A percentile compares a stretch with the other conserved stretches of the same genome.
These are phyloP conservation scores for Agonopterix heracliana DNA, from an alignment of 2,888 invertebrate genomes.

Conservation along the genomic window DNA sequence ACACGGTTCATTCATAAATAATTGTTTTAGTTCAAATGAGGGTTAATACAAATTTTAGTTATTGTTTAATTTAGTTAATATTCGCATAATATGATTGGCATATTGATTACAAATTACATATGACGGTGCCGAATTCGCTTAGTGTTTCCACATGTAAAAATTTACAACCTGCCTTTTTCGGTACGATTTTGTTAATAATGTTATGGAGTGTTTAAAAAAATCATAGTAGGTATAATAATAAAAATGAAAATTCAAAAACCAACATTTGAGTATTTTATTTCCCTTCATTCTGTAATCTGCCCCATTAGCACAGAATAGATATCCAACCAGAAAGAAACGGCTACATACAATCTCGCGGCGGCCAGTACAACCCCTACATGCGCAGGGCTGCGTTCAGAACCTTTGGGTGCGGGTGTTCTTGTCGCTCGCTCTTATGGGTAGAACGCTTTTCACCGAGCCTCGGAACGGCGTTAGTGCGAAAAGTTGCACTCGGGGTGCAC, in stretches of 20 bases:
- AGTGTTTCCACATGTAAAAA: slow-evolving; percentile 24
- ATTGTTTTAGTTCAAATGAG: too few relatives aligned
- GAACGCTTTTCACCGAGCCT: too few relatives aligned
- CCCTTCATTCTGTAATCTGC: background rate
- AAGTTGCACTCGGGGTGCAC: too few relatives aligned
- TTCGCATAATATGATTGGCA: background rate
- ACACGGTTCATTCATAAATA: too few relatives aligned
- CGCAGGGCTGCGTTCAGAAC: too few relatives aligned
- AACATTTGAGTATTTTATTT: slow-evolving; percentile 23
- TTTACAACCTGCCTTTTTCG: slow-evolving; percentile 38
- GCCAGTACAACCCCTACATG: too few relatives aligned
- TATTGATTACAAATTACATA: background rate
- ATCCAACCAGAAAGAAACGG: too few relatives aligned
- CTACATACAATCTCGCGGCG: too few relatives aligned
- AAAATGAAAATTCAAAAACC: slow-evolving; percentile 67
- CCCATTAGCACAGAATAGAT: too few relatives aligned
- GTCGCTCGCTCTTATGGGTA: too few relatives aligned
- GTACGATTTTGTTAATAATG: slow-evolving; percentile 52
- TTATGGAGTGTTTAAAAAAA: slow-evolving; percentile 64
- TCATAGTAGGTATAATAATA: slow-evolving; percentile 33
- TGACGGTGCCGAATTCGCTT: slow-evolving; percentile 7
- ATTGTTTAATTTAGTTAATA: background rate
- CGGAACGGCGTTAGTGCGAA: too few relatives aligned
- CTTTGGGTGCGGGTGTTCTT: too few relatives aligned
- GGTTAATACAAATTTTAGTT: background rate